These are phyloP conservation scores for Diplosoma virens DNA, from an alignment of 23 tunicate genomes.

Conservation along the genomic window DNA sequence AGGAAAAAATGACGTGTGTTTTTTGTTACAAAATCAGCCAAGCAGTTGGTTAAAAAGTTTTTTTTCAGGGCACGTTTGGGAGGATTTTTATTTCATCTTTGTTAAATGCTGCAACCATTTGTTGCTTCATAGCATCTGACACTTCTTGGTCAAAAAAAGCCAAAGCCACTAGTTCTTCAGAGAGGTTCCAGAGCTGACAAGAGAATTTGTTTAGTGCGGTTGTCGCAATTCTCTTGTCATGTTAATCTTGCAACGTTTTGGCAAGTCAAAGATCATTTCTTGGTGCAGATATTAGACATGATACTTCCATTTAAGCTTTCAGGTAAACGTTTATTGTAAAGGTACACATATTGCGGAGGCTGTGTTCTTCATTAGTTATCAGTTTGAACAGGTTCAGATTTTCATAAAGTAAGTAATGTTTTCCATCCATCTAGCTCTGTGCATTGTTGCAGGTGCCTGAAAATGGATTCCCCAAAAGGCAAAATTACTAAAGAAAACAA, in stretches of 20 bases:
- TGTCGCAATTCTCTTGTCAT: conserved; percentile 2
- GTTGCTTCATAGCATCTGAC: background rate
- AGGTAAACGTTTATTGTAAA: no score
- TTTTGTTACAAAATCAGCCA: background rate
- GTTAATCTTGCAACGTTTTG: conserved; percentile 3
- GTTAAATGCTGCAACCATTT: conserved; percentile 12
- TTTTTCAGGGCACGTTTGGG: background rate
- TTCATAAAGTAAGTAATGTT: no score
- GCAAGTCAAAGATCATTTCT: background rate
- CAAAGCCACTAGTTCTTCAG: background rate
- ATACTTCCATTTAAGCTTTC: no score
- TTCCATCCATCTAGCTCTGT: no score
- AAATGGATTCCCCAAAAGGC: no score
- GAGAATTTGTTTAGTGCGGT: background rate
- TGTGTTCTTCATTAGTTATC: no score
- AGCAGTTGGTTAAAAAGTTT: conserved; percentile 1
- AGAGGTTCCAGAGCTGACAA: no score
- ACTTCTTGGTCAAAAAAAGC: background rate
- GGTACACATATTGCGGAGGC: no score
- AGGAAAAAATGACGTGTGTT: conserved; percentile 1
- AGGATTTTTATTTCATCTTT: background rate
- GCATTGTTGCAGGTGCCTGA: no score
- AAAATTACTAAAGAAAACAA: no score
- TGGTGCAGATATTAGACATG: conserved; percentile 5
- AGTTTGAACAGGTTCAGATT: no score